phyloP scores from a whole-genome alignment of 2,797 vertebrate species.

The Poecilia wingei region DNA sequence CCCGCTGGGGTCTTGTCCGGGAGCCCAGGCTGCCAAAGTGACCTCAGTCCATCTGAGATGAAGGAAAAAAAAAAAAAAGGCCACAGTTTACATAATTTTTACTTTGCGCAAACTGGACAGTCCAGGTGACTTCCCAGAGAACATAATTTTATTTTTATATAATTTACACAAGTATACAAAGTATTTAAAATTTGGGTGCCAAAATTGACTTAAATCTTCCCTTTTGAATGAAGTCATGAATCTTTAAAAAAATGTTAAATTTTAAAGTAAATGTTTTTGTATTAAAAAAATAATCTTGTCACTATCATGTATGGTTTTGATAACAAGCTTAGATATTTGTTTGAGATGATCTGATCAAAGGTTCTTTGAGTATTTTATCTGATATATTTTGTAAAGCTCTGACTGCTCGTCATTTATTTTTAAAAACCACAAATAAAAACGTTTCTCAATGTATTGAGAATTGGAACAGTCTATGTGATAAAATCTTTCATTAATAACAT shows the following conservation, averaged over 20 bases:
- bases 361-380: neutral
- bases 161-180: constrained; percentile 2
- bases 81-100: constrained; percentile 40
- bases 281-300: neutral
- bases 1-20: constrained; percentile 81
- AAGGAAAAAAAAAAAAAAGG: constrained; percentile 16
- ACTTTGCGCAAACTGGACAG: constrained; percentile 30
- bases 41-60: constrained; percentile 70
- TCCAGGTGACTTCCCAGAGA: neutral
- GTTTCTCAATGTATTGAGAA: neutral
- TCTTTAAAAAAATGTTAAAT: neutral
- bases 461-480: no score
- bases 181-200: neutral
- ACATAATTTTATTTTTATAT: neutral
- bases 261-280: neutral
- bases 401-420: neutral
- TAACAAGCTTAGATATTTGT: neutral
- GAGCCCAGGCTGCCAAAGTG: constrained; percentile 81
- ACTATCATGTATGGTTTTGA: neutral
- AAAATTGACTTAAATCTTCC: constrained; percentile 9
- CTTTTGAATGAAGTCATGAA: neutral
- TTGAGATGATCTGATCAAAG: neutral
- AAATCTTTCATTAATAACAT: neutral
- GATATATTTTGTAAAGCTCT: neutral
- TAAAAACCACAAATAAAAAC: neutral